Evolutionary conservation across 2,888 invertebrate genomes (phyloP), one percentile per base, ranked within the genome.

Genomic region (Drosophila heteroneura): DNA sequence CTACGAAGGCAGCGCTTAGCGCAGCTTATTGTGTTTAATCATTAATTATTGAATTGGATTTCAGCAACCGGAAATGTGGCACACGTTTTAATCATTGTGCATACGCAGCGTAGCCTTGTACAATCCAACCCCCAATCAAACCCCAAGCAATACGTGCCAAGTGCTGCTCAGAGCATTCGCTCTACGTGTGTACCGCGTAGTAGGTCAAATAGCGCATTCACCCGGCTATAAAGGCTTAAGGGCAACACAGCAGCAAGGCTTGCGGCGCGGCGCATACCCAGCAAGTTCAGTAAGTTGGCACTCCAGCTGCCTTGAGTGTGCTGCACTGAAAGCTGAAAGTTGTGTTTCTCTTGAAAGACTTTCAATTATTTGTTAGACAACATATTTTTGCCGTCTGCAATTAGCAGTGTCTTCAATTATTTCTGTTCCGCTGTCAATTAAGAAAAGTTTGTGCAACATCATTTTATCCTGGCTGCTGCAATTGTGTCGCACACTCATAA

Each of bases 171-270:
- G 22, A 22, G 47, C 16, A 12, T 28, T 39, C 39, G 16, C 47
- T 26, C 47, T 26, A 47, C 22, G 47, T 47, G 47, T 26, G 39
- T 26, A 33, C 6, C 39, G 65, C 51, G 33, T 49, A 65, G 70
- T 80, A 70, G 83, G 84, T 89, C 88, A 87, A 76, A 89, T 87
- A 87, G 85, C 88, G 88, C 90, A 87, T 87, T 84, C 90, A 84
- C 68, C 88, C 83, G 68, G 51, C 33, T 59, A 53, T 26, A 82
- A 73, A 54, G 62, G 44, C 72, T 37, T 30, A 56, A 56, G 52
- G 69, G 39, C 47, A 58, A 28, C 39, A 28, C 28, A 61, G 59
- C 41, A 37, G 35, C 5, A 30, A n/a, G 59, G 52, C 57, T 58
- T 52, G 22, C 35, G 30, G 51, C 39, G 41, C 41, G 30, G 51